These are phyloP conservation scores for Enteromius unitaeniatus DNA, from an alignment of 2,797 vertebrate genomes.

Conservation along the genomic window DNA sequence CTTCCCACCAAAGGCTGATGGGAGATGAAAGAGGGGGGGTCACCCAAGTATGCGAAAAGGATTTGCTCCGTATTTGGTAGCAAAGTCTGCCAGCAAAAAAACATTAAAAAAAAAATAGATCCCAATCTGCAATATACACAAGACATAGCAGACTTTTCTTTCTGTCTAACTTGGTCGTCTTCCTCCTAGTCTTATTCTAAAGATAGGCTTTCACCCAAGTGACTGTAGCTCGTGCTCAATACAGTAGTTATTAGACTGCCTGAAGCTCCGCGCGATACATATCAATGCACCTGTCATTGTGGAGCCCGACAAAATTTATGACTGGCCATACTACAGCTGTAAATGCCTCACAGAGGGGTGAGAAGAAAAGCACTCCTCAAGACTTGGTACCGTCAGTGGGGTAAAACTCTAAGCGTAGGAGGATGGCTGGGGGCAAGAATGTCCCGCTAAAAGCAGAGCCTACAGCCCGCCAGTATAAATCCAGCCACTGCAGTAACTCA, in stretches of 20 bases:
- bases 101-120: too few species aligned
- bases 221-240: constrained; percentile 74
- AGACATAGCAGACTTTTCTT: neutral
- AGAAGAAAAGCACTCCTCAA: constrained; percentile 88
- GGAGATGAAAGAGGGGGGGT: constrained; percentile 36
- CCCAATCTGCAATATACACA: constrained; percentile 34
- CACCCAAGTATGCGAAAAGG: constrained; percentile 48
- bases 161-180: neutral
- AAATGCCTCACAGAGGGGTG: constrained; percentile 90
- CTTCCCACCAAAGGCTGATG: constrained; percentile 3
- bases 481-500: constrained; percentile 49
- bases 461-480: constrained; percentile 80
- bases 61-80: constrained; percentile 19
- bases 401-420: constrained; percentile 93
- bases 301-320: constrained; percentile 96
- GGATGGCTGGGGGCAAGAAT: constrained; percentile 91
- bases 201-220: constrained; percentile 65
- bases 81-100: constrained; percentile 1
- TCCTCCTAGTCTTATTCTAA: neutral
- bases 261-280: constrained; percentile 87
- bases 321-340: constrained; percentile 87
- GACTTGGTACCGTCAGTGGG: constrained; percentile 85
- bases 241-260: constrained; percentile 81
- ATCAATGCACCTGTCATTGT: constrained; percentile 99
- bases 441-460: constrained; percentile 73